A percentile compares a stretch with the other conserved stretches of the same genome.
Evolutionary conservation across 2,888 invertebrate species (phyloP).

Genomic region (Andrena hattorfiana): DNA sequence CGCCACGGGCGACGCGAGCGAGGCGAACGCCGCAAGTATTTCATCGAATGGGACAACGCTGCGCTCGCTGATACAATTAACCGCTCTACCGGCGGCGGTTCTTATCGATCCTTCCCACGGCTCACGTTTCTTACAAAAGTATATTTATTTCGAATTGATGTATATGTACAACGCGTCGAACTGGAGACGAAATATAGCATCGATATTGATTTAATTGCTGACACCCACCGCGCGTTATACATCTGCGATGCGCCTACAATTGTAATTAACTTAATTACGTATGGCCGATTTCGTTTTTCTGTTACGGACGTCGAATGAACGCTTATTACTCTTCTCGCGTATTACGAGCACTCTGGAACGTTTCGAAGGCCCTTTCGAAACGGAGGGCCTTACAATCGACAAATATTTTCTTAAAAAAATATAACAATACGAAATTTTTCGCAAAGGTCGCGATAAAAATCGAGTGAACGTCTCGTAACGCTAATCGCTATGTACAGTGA

Average conservation of each 20-base stretch:
- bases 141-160: constrained; percentile 46
- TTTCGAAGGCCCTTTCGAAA: background rate
- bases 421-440: background rate
- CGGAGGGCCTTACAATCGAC: background rate
- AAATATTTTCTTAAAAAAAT: constrained; percentile 35
- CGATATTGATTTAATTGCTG: background rate
- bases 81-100: background rate
- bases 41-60: background rate
- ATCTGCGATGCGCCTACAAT: background rate
- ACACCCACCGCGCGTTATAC: background rate
- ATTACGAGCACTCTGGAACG: background rate
- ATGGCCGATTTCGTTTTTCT: background rate
- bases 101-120: background rate
- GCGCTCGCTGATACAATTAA: background rate
- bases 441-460: constrained; percentile 1
- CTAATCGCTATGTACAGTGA: constrained; percentile 7
- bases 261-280: background rate
- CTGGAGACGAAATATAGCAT: background rate
- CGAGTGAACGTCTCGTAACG: background rate
- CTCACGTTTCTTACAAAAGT: constrained; percentile 43
- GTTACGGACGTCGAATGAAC: constrained; percentile 2
- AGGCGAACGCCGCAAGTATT: background rate
- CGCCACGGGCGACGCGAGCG: constrained; percentile 16
- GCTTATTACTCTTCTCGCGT: background rate
- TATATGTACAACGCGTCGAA: constrained; percentile 9